Percentiles rank a stretch among this genome's conserved stretches.
Evolutionary conservation across 1,140 invertebrate species (phyloP).

Genomic region (Oncopodura yosiiana): DNA sequence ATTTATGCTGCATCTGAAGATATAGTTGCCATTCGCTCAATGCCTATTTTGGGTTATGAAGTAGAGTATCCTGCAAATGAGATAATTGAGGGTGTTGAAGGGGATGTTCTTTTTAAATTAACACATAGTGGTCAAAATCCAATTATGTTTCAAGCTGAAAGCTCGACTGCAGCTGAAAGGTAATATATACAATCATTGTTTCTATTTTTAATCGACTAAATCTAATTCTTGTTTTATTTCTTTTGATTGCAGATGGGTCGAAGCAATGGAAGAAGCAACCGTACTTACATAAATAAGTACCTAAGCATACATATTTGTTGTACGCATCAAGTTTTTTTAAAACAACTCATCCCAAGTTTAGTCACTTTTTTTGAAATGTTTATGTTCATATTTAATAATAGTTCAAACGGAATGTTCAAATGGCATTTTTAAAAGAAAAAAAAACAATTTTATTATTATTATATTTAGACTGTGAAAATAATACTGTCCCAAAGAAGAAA

Average conservation of each 20-base stretch:
- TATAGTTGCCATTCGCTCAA: slow-evolving; percentile 47
- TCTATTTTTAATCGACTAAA: not conserved
- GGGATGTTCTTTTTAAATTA: slow-evolving; percentile 45
- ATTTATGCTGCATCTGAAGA: slow-evolving; percentile 53
- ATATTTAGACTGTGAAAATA: no score
- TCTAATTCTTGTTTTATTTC: not conserved
- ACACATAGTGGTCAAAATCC: slow-evolving; percentile 44
- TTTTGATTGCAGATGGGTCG: slow-evolving; percentile 36
- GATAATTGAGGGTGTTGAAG: slow-evolving; percentile 42
- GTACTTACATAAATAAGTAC: slow-evolving; percentile 30
- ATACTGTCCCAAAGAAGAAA: no score
- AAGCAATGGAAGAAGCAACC: slow-evolving; percentile 36
- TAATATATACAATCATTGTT: slow-evolving; percentile 29
- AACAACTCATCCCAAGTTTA: no score
- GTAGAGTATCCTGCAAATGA: slow-evolving; percentile 39
- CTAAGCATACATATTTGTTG: no score
- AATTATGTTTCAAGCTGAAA: slow-evolving; percentile 45
- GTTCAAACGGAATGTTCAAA: no score
- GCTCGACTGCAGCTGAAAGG: slow-evolving; percentile 40
- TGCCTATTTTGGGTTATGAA: slow-evolving; percentile 49
- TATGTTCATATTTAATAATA: no score
- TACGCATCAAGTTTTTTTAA: no score
- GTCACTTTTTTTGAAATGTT: no score
- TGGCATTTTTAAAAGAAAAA: no score
- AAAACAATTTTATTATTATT: no score